Percentiles rank a stretch among this genome's conserved stretches.
Conservation (phyloP, 2,797 vertebrate species). For the Melanotaenia maccullochi region DNA sequence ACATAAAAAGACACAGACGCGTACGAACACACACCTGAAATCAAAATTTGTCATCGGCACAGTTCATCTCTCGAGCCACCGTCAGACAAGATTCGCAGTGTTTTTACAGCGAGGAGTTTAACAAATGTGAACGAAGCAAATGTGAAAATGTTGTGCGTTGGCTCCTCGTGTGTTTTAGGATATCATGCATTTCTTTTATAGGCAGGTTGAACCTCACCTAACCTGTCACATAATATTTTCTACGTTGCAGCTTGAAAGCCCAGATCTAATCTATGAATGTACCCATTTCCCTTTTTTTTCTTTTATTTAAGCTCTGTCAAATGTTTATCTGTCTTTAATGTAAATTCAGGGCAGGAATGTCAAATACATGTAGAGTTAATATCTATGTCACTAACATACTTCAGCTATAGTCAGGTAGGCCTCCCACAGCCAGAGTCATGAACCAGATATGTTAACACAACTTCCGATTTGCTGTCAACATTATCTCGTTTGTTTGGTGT, state of each 20-base stretch:
- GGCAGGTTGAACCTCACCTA: slow-evolving; percentile 74
- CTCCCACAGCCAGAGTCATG: slow-evolving; percentile 80
- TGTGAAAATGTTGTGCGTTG: slow-evolving; percentile 82
- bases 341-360: slow-evolving; percentile 86
- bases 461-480: slow-evolving; percentile 82
- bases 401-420: slow-evolving; percentile 86
- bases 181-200: slow-evolving; percentile 61
- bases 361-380: slow-evolving; percentile 84
- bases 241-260: slow-evolving; percentile 81
- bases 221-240: slow-evolving; percentile 62
- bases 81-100: slow-evolving; percentile 63
- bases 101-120: slow-evolving; percentile 76
- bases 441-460: slow-evolving; percentile 80
- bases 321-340: slow-evolving; percentile 81
- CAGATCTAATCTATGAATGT: slow-evolving; percentile 88
- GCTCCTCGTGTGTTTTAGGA: slow-evolving; percentile 71
- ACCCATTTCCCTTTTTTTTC: slow-evolving; percentile 75
- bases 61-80: slow-evolving; percentile 58
- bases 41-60: slow-evolving; percentile 63
- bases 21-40: slow-evolving; percentile 58
- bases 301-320: slow-evolving; percentile 67
- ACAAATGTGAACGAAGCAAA: slow-evolving; percentile 82
- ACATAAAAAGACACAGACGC: slow-evolving; percentile 11
- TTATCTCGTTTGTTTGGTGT: slow-evolving; percentile 84
- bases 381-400: slow-evolving; percentile 82